phyloP scores from a whole-genome alignment of 2,888 invertebrate species.

The Volucella bombylans region DNA sequence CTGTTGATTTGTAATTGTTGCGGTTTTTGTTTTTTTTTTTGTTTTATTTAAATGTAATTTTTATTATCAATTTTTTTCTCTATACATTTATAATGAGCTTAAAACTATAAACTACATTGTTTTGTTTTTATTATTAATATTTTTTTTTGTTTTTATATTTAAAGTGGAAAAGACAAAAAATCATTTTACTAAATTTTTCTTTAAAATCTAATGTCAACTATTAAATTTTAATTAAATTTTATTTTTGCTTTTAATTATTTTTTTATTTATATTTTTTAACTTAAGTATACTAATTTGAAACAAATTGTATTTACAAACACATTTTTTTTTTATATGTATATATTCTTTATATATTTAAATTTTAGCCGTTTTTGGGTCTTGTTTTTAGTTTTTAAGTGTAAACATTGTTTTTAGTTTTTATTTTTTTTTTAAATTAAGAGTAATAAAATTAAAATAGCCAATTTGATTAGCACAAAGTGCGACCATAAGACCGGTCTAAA shows the following conservation, averaged over 20 bases:
- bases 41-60: slow-evolving; percentile 37
- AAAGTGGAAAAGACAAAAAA: slow-evolving; percentile 74
- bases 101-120: slow-evolving; percentile 63
- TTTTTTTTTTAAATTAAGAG: slow-evolving; percentile 45
- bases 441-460: slow-evolving; percentile 65
- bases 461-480: slow-evolving; percentile 65
- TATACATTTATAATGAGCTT: slow-evolving; percentile 72
- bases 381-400: slow-evolving; percentile 43
- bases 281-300: slow-evolving; percentile 65
- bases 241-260: slow-evolving; percentile 15
- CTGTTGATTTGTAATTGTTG: not conserved
- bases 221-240: slow-evolving; percentile 50
- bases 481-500: slow-evolving; percentile 61
- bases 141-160: slow-evolving; percentile 36
- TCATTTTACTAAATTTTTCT: slow-evolving; percentile 71
- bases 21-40: slow-evolving; percentile 26
- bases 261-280: slow-evolving; percentile 44
- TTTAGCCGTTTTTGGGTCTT: slow-evolving; percentile 12
- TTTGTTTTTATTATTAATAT: too few species aligned
- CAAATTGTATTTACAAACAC: slow-evolving; percentile 72
- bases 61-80: slow-evolving; percentile 53
- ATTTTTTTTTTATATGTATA: slow-evolving; percentile 29
- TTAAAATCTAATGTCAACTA: slow-evolving; percentile 69
- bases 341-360: too few species aligned
- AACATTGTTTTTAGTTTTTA: slow-evolving; percentile 24